Percentiles rank a stretch among this genome's conserved stretches.
phyloP scores from a whole-genome alignment of 53 echinoderm and acorn worm species.

The Arbacia lixula region DNA sequence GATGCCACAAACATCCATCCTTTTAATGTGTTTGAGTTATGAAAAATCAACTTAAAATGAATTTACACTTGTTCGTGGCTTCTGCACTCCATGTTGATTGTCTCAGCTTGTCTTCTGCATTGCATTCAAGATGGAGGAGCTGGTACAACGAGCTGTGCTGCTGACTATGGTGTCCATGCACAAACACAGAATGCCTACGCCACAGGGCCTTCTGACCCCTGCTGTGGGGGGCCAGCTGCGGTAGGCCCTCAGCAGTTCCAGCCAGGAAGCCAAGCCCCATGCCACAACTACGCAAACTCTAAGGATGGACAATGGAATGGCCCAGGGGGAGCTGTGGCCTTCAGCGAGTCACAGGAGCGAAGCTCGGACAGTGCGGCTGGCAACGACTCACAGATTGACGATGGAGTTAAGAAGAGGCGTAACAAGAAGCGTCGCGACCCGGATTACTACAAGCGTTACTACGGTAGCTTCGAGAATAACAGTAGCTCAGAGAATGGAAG shows the following conservation, averaged over 20 bases:
- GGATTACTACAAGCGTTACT: slow-evolving; percentile 77
- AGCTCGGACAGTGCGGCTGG: neutral
- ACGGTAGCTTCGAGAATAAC: slow-evolving; percentile 8
- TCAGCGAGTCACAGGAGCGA: neutral
- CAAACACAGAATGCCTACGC: neutral
- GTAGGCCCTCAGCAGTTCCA: too few relatives aligned
- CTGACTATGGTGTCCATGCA: neutral
- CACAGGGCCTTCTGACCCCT: neutral
- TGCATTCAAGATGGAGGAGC: too few relatives aligned
- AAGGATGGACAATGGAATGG: neutral
- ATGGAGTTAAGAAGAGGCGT: slow-evolving; percentile 52
- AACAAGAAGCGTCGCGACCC: slow-evolving; percentile 95
- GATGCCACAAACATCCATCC: too few relatives aligned
- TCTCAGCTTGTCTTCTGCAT: too few relatives aligned
- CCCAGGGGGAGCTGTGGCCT: neutral
- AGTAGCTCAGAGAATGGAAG: slow-evolving; percentile 11
- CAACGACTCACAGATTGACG: neutral
- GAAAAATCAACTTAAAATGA: too few relatives aligned
- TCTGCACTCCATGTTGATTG: too few relatives aligned
- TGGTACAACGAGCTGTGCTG: too few relatives aligned
- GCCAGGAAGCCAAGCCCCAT: too few relatives aligned
- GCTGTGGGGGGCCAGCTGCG: too few relatives aligned
- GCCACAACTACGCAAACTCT: neutral
- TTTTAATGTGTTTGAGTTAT: too few relatives aligned
- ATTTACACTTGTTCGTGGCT: too few relatives aligned